Evolutionary conservation across 2,888 invertebrate genomes (phyloP).

Genomic region (Villa cingulata): DNA sequence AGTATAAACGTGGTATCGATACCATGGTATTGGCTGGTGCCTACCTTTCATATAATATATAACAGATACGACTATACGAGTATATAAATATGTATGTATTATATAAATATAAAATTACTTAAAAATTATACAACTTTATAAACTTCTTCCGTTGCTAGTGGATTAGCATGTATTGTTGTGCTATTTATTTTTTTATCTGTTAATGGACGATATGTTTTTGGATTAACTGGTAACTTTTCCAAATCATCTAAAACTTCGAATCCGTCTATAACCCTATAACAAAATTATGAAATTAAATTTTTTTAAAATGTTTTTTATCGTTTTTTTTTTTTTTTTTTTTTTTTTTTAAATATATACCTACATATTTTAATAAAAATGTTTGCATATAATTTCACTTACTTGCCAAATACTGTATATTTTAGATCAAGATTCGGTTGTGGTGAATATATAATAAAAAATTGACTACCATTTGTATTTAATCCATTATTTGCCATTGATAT

Average conservation of each 20-base stretch:
- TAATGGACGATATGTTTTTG: slow-evolving; percentile 80
- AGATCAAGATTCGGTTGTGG: slow-evolving; percentile 91
- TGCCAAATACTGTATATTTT: slow-evolving; percentile 95
- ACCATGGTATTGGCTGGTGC: too few relatives aligned
- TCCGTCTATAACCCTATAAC: slow-evolving; percentile 91
- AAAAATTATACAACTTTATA: background rate
- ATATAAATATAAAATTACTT: too few relatives aligned
- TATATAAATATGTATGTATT: too few relatives aligned
- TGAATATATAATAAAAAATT: slow-evolving; percentile 92
- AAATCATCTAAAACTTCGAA: slow-evolving; percentile 90
- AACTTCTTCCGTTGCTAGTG: slow-evolving; percentile 51
- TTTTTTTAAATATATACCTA: too few relatives aligned
- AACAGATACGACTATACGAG: too few relatives aligned
- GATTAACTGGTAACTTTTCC: slow-evolving; percentile 87
- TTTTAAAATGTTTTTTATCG: too few relatives aligned
- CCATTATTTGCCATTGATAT: slow-evolving; percentile 99
- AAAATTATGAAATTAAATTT: too few relatives aligned
- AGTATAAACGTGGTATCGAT: too few relatives aligned
- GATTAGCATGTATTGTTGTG: slow-evolving; percentile 96
- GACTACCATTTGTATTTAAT: slow-evolving; percentile 93
- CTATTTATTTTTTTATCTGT: slow-evolving; percentile 75
- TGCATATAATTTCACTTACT: slow-evolving; percentile 44
- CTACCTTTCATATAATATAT: too few relatives aligned
- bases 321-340: too few relatives aligned
- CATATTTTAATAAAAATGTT: too few relatives aligned